A percentile compares a stretch with the other conserved stretches of the same genome.
phyloP scores from a whole-genome alignment of 2,113 vertebrate species.

The Phylloscopus trochilus region DNA sequence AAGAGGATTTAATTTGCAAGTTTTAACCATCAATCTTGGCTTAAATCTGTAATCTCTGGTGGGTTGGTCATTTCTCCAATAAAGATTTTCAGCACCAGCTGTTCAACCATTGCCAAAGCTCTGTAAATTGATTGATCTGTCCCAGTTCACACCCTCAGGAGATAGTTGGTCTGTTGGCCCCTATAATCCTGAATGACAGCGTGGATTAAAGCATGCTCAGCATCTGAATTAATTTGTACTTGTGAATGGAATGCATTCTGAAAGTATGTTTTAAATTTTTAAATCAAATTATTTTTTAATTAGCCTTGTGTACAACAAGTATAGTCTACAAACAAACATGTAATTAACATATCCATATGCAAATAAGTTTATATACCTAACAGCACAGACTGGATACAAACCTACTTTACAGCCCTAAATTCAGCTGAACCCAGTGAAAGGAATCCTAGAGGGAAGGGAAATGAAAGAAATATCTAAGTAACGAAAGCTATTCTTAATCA shows the following conservation, averaged over 20 bases:
- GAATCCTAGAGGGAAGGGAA: not conserved
- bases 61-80: not conserved
- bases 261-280: not conserved
- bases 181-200: slow-evolving; percentile 43
- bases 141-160: slow-evolving; percentile 27
- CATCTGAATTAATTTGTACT: slow-evolving; percentile 12
- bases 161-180: not conserved
- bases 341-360: not conserved
- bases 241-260: not conserved
- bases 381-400: not conserved
- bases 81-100: slow-evolving; percentile 6
- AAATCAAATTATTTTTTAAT: not conserved
- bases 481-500: not conserved
- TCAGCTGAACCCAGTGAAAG: not conserved
- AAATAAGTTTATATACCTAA: not conserved
- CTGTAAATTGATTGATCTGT: slow-evolving; percentile 36
- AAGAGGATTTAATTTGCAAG: slow-evolving; percentile 37
- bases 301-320: not conserved
- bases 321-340: not conserved
- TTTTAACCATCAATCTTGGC: not conserved
- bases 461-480: not conserved
- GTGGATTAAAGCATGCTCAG: not conserved
- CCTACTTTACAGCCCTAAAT: not conserved
- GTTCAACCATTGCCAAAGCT: slow-evolving; percentile 36
- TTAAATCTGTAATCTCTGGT: slow-evolving; percentile 47